Evolutionary conservation across 1,140 invertebrate genomes (phyloP), one percentile per base, ranked within the genome.

Genomic region (Phthorimaea operculella): DNA sequence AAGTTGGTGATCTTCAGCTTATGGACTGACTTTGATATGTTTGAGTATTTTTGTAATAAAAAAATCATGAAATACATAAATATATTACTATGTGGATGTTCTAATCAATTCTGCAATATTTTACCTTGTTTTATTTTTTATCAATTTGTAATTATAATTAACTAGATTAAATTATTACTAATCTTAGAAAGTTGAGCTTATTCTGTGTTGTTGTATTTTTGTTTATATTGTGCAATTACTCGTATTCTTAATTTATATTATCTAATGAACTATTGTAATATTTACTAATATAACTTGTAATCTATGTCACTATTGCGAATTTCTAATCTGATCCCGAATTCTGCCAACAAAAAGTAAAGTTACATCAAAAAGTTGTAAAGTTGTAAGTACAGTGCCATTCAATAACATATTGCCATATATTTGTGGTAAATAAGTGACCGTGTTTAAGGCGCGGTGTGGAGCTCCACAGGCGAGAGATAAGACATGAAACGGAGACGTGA

Each of bases 1-100:
- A 63, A 60, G 54, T 59, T 66, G 63, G 63, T 70, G 68, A 66
- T 68, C 39, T 68, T 63, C 64, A 57, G 63, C 62, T 65, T 63
- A 63, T 59, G 72, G 64, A 75, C 70, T 74, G 72, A 76, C 69
- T 73, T 71, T 76, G 63, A 74, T 66, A 70, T 64, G 68, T 73
- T 67, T 70, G 58, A 56, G 70, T 74, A 74, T 72, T 70, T 74
- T 76, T 74, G 63, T 76, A 74, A 63, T 53, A 17, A 55, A 58
- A n/a, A 28, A 28, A 28, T 28, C 21, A 28, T 28, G 21, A 28
- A 28, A 58, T 62, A 54, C 58, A 59, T 59, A 28, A 59, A 50
- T 42, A 39, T 44, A 50, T 17, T 51, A 33, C 28, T 0, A 50
- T 21, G 49, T 56, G 49, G 42, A 51, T 56, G 18, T 33, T 54